Base-by-base conservation (phyloP, 2,888 invertebrate species). In the Stenoptilia bipunctidactyla region DNA sequence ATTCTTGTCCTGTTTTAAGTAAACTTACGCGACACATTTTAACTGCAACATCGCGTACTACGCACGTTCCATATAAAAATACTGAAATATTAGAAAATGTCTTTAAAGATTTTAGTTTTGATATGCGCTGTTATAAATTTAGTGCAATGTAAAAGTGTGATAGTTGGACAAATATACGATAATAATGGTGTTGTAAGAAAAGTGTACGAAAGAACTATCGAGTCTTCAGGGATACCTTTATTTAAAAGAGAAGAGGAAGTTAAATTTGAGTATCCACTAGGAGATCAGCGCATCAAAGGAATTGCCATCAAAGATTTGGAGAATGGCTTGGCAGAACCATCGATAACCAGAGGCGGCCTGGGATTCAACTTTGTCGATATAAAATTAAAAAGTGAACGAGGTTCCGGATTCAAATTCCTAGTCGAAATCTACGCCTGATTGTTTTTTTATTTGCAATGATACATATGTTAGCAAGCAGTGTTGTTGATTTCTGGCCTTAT, bases 351-450 rank as follows among this genome's bases (percentile, higher is more conserved):
- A 8, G 85, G 85, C 0, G 85, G 85, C 0, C 49, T 84, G 0
- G 82, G 82, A 0, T 70, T 75, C 42, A 56, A 61, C 14, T 71
- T 57, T 36, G 84, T 65, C 1, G 66, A 71, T 10, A 66, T 85
- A 1, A 79, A 82, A 36, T 41, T 85, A 51, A 82, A 79, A 45
- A 82, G 85, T 39, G 75, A 73, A 44, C 48, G 80, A 0, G 72
- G 77, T 0, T 70, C 75, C 0, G 79, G 83, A 0, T 68, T 63
- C 14, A 72, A 61, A 36, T 84, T 51, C 47, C 44, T 59, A 0
- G 61, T 85, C 10, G 75, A 74, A 51, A 67, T 85, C 15, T 85
- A 68, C 47, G 85, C 74, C 42, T 83, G 46, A 69, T 44, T n/a
- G n/a, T n/a, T n/a, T 30, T 41, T 15, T 9, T n/a, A n/a, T n/a